These are phyloP conservation scores for Drosophila parthenogenetica DNA, from an alignment of 2,888 invertebrate genomes.

Conservation along the genomic window DNA sequence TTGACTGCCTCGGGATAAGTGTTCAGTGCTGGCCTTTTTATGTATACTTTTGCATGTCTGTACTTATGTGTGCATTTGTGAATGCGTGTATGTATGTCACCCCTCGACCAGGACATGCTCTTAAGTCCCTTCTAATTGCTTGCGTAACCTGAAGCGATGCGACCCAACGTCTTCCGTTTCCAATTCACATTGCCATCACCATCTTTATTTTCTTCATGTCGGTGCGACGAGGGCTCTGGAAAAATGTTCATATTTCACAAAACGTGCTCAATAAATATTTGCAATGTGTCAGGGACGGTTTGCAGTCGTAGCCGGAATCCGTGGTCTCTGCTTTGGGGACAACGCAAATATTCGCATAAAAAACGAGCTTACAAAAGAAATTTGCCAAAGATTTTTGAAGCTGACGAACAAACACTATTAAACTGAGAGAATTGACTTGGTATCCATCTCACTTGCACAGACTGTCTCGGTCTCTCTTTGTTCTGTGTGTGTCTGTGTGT, in stretches of 20 bases:
- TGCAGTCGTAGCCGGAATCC: neutral
- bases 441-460: neutral
- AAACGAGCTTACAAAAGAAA: constrained; percentile 70
- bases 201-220: neutral
- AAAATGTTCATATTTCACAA: constrained; percentile 76
- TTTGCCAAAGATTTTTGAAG: constrained; percentile 57
- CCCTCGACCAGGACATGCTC: constrained; percentile 52
- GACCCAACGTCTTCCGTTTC: constrained; percentile 50
- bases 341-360: constrained; percentile 48
- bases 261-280: constrained; percentile 80
- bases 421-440: constrained; percentile 20
- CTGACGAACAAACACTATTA: constrained; percentile 35
- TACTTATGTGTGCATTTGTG: no score
- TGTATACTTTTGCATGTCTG: neutral
- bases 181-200: constrained; percentile 21
- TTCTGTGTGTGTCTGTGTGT: neutral
- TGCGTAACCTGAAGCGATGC: constrained; percentile 72
- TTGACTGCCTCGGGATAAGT: constrained; percentile 52
- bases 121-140: constrained; percentile 76
- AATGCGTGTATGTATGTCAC: constrained; percentile 53
- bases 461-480: neutral
- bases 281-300: constrained; percentile 44
- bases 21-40: constrained; percentile 61
- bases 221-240: constrained; percentile 32
- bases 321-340: constrained; percentile 1